These are phyloP conservation scores for Limanda limanda DNA, from an alignment of 2,113 vertebrate genomes.

Conservation along the genomic window DNA sequence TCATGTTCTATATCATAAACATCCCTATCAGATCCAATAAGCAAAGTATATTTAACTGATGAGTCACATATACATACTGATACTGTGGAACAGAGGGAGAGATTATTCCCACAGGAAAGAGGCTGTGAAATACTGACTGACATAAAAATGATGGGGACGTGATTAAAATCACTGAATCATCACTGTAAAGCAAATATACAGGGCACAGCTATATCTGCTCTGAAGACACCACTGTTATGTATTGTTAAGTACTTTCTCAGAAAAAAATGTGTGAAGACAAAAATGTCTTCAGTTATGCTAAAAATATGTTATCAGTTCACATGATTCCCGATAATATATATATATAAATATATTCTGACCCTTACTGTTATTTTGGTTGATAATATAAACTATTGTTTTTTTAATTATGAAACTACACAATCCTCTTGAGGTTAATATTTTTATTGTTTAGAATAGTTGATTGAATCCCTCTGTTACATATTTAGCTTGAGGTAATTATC, in stretches of 20 bases:
- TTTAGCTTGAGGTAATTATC: neutral
- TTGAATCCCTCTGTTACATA: neutral
- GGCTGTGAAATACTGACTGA: neutral
- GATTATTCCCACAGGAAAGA: constrained; percentile 1
- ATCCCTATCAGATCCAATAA: constrained; percentile 8
- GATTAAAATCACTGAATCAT: constrained; percentile 1
- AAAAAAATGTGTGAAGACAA: neutral
- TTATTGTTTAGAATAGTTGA: neutral
- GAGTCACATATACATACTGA: neutral
- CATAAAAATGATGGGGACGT: neutral
- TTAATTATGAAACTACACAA: neutral
- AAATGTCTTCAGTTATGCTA: neutral
- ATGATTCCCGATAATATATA: neutral
- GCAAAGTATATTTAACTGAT: neutral
- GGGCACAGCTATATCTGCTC: neutral
- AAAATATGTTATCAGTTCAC: neutral
- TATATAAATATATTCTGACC: neutral
- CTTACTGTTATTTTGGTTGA: too few species aligned
- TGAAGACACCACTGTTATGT: neutral
- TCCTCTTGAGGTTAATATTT: neutral
- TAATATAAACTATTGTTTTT: neutral
- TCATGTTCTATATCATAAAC: neutral
- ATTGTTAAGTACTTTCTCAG: neutral
- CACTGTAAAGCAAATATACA: neutral
- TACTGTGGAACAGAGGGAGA: neutral